phyloP scores from a whole-genome alignment of 1,140 invertebrate genomes.

The Drosophila nigrodunni region DNA sequence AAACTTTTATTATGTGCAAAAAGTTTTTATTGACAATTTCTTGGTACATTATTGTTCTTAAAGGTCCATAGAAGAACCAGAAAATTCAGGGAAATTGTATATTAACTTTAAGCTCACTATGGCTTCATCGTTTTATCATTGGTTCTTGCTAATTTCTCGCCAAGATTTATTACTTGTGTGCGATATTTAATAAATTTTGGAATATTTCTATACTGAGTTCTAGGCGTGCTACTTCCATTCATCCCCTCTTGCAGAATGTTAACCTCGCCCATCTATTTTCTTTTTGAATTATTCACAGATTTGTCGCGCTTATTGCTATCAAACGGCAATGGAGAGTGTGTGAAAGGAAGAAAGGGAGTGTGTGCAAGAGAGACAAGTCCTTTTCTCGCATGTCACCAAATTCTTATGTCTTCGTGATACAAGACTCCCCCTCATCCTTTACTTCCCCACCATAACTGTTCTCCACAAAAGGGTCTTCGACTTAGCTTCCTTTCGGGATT shows the following conservation, averaged over 20 bases:
- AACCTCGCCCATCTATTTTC: not conserved
- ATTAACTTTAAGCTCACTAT: not conserved
- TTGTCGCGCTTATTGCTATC: constrained; percentile 67
- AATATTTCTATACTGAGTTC: constrained; percentile 35
- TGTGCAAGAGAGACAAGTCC: not conserved
- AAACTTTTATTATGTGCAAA: constrained; percentile 45
- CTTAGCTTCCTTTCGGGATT: constrained; percentile 40
- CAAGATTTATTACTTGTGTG: constrained; percentile 51
- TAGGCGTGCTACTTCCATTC: not conserved
- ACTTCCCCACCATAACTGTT: not conserved
- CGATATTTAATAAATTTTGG: constrained; percentile 37
- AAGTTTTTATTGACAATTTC: constrained; percentile 38
- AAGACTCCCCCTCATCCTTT: not conserved
- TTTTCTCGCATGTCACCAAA: constrained; percentile 58
- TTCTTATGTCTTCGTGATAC: constrained; percentile 41
- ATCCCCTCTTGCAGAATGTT: not conserved
- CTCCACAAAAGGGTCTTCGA: constrained; percentile 20
- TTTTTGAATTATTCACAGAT: constrained; percentile 62
- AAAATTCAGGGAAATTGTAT: not conserved
- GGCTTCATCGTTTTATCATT: constrained; percentile 15
- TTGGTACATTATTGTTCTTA: constrained; percentile 17
- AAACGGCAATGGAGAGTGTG: not conserved
- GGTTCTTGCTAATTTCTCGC: not conserved
- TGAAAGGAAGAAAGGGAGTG: not conserved
- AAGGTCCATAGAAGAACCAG: not conserved